These are phyloP conservation scores for Schizopygopsis pylzovi DNA, from an alignment of 2,797 vertebrate genomes.

Conservation along the genomic window DNA sequence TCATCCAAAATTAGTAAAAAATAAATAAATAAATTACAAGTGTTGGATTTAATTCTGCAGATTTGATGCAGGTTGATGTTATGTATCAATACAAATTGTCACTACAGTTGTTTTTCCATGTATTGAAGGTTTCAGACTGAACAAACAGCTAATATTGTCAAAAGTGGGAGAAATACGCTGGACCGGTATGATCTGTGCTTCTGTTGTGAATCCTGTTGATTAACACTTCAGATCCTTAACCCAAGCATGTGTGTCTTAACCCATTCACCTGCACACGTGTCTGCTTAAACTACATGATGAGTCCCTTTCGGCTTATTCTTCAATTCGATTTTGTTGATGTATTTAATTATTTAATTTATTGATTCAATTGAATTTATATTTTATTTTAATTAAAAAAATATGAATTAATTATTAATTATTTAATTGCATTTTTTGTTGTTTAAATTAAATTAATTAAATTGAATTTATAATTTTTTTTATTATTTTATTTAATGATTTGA, in stretches of 20 bases:
- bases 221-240: neutral
- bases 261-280: neutral
- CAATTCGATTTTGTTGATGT: neutral
- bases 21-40: too few species aligned
- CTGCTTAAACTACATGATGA: neutral
- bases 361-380: neutral
- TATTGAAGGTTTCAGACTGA: constrained; percentile 82
- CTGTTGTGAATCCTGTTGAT: neutral
- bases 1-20: too few species aligned
- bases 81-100: neutral
- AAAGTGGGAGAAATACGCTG: constrained; percentile 83
- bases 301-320: too few species aligned
- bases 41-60: neutral
- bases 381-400: too few species aligned
- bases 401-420: too few species aligned
- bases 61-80: neutral
- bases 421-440: neutral
- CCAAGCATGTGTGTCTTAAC: neutral
- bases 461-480: too few species aligned
- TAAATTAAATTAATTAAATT: too few species aligned
- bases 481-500: too few species aligned
- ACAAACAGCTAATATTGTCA: constrained; percentile 81
- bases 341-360: neutral
- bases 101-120: constrained; percentile 58
- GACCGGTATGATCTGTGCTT: constrained; percentile 76